Evolutionary conservation across 2,888 invertebrate species (phyloP), one percentile per base, ranked within the genome.

Genomic region (Lithosia quadra): DNA sequence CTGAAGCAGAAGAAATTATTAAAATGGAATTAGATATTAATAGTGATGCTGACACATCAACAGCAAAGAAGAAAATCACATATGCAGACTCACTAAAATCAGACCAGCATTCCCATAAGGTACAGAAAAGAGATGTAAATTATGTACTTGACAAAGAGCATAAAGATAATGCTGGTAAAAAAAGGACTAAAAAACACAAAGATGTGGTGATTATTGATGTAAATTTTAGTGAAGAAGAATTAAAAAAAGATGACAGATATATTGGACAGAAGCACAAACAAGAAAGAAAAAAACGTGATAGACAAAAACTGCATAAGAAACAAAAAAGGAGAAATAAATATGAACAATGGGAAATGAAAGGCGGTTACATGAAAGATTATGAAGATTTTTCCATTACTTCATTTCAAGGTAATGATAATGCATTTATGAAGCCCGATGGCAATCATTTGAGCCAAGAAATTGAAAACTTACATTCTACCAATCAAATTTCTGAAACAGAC

Each of bases 331-430:
- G 86, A 73, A 91, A 92, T 78, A 94, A 93, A 77, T 92, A 93
- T 82, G 93, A 93, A 74, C 91, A 93, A 71, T 94, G 92, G 91
- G 92, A 94, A 83, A 91, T 93, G 88, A 94, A 94, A 76, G 92
- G 90, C 36, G 93, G 92, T 33, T 91, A 91, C 66, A 77, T 92
- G 75, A 91, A 91, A 77, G 91, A 94, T 78, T 94, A 88, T 83
- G 94, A 93, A 78, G 90, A 92, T 61, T 86, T 88, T 68, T 88
- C 90, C 36, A 61, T 86, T 63, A 83, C 81, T 53, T 89, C 88
- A 70, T 83, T 88, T 34, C 87, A 86, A 71, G 89, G 90, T 63
- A 88, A 87, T 60, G 87, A 88, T 49, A 79, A 79, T 72, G 68
- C 78, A 18, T 67, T 84, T 15, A 86, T 80, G 69, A 86, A 85